Base-by-base conservation (phyloP, 2,113 vertebrate species). In the Lophochroa leadbeateri region DNA sequence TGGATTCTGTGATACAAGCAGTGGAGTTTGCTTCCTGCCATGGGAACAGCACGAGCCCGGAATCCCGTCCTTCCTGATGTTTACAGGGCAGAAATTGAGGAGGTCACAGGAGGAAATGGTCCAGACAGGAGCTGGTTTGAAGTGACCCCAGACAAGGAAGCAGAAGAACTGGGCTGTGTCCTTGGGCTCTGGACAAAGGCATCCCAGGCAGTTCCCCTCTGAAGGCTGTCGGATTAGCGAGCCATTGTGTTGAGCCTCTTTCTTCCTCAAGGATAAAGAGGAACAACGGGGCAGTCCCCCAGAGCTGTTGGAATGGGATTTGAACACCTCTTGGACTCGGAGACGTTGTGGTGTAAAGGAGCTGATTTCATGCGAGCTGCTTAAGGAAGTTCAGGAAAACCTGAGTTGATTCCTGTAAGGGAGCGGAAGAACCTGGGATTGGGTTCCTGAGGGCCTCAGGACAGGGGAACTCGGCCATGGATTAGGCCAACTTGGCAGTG, bases 1-100 rank as follows among this genome's bases (percentile, higher is more conserved):
- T 0, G 0, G 2, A 4, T 24, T 7, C 35, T 7, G 39, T 2
- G 33, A 9, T 35, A 6, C 10, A 41, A 64, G 2, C 17, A 16
- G 60, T 9, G n/a, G 18, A 7, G n/a, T 80, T 55, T 44, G n/a
- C 17, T 67, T 82, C 70, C 52, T 63, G 83, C 46, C 61, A 3
- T 44, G 70, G 53, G 55, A 61, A 10, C 52, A 72, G 52, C 8
- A 1, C 18, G 46, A 37, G 10, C 67, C 31, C 2, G 0, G 13
- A 7, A 7, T 69, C 61, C 68, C 17, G 55, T 16, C 2, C 6
- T 58, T n/a, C 64, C 87, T 49, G 57, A 3, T 52, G 52, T 20
- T 71, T 23, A 31, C 47, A 23, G 57, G 74, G 85, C 88, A 64
- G 74, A 35, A 43, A 67, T 31, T 18, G 1, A 17, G 84, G 60